phyloP scores from a whole-genome alignment of 1,140 invertebrate species.

The Hyphantria cunea region DNA sequence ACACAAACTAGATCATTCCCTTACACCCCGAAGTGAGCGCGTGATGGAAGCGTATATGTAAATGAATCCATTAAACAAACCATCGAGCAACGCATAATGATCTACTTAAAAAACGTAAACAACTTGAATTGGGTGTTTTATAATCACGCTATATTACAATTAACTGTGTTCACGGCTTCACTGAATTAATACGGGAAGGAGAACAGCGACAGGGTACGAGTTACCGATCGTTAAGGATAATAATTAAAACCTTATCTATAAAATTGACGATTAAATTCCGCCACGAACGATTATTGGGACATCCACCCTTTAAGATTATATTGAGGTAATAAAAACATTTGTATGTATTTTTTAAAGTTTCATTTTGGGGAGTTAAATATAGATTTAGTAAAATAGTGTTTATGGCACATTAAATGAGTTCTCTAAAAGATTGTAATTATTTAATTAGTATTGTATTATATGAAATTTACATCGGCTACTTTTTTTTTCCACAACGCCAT shows the following conservation, averaged over 20 bases:
- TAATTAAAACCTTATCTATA: constrained; percentile 10
- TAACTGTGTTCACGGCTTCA: constrained; percentile 36
- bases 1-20: constrained; percentile 13
- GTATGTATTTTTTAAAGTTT: too few relatives aligned
- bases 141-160: constrained; percentile 57
- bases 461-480: too few relatives aligned
- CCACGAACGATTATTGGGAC: constrained; percentile 8
- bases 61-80: constrained; percentile 39
- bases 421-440: too few relatives aligned
- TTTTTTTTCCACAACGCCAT: too few relatives aligned
- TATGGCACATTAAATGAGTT: too few relatives aligned
- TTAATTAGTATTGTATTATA: too few relatives aligned
- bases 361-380: too few relatives aligned
- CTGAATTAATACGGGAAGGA: constrained; percentile 48
- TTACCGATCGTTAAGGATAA: not conserved
- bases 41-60: constrained; percentile 33
- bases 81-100: constrained; percentile 26
- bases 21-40: constrained; percentile 7
- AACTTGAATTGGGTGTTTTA: constrained; percentile 54
- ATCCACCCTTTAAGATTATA: constrained; percentile 14
- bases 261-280: constrained; percentile 25
- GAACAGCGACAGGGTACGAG: constrained; percentile 2
- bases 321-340: not conserved
- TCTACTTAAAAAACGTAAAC: constrained; percentile 37
- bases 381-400: too few relatives aligned